A percentile compares a stretch with the other conserved stretches of the same genome.
phyloP scores from a whole-genome alignment of 2,888 invertebrate species.

The Leptura quadrifasciata region DNA sequence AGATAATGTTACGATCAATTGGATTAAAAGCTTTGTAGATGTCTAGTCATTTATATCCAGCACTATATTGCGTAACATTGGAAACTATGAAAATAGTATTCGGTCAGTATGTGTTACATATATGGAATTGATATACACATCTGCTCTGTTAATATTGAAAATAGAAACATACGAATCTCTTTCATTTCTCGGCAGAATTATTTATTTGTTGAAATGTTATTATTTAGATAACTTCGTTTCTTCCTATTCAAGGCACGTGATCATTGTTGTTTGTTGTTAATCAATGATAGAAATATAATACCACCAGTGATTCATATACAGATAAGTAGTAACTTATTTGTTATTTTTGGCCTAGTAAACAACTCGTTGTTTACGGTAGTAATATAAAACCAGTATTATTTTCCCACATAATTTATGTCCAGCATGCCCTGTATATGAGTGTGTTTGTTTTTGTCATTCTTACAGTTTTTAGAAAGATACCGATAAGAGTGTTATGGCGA shows the following conservation, averaged over 20 bases:
- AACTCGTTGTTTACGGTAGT: background rate
- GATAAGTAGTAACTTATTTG: background rate
- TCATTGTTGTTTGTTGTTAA: background rate
- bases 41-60: too few species aligned
- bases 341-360: background rate
- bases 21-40: too few species aligned
- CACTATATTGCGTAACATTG: too few species aligned
- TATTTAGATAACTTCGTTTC: too few species aligned
- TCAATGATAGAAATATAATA: background rate
- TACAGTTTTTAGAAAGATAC: background rate
- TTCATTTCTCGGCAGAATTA: too few species aligned
- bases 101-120: too few species aligned
- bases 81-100: too few species aligned
- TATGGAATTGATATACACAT: too few species aligned
- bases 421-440: background rate
- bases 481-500: background rate
- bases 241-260: background rate
- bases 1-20: too few species aligned
- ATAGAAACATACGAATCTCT: too few species aligned
- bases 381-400: background rate
- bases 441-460: background rate
- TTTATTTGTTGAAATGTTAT: too few species aligned
- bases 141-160: too few species aligned
- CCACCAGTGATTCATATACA: background rate
- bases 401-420: background rate